Base-by-base conservation (phyloP, 2,888 invertebrate genomes). In the Saturnia japonica region DNA sequence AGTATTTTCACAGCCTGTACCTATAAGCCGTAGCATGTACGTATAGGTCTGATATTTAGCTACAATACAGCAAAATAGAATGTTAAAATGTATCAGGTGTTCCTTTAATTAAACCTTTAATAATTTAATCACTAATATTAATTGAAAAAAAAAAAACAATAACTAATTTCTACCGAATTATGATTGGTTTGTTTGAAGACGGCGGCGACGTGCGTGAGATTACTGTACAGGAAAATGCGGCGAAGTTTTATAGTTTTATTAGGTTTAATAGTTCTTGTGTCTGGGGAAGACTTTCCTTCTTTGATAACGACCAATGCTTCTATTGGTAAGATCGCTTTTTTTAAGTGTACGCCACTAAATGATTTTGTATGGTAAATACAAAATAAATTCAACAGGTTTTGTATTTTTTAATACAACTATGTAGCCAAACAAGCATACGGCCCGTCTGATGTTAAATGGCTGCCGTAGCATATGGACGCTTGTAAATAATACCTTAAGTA, bases 291-390 rank as follows among this genome's bases (percentile, higher is more conserved):
- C 78, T 96, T 96, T 88, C 96, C 97, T 3, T 96, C 97, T 0
- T 89, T 97, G 75, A 94, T 96, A 1, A 96, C 95, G 14, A 95
- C 96, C 19, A 97, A 97, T 86, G 96, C 96, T 9, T 96, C 96
- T 0, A 94, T 97, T 84, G 97, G 97, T 97, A 90, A 90, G 89
- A 4, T 70, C 19, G 12, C 45, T 22, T 54, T 72, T 43, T 22
- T 19, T 25, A n/a, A 67, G 34, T 34, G 3, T 34, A 34, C 6
- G 34, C 6, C 2, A 4, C 34, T 34, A 4, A 34, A 34, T 34
- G 34, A 34, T 34, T 34, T 34, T 34, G 6, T 34, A 34, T 6
- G 6, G 34, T 34, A 34, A 34, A 34, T 34, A 4, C 34, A 34
- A 34, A 34, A 34, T 34, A 34, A 34, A 34, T 4, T 34, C 34